A percentile compares a stretch with the other conserved stretches of the same genome.
phyloP scores from a whole-genome alignment of 2,888 invertebrate genomes.

The Trachelus iudaicus region DNA sequence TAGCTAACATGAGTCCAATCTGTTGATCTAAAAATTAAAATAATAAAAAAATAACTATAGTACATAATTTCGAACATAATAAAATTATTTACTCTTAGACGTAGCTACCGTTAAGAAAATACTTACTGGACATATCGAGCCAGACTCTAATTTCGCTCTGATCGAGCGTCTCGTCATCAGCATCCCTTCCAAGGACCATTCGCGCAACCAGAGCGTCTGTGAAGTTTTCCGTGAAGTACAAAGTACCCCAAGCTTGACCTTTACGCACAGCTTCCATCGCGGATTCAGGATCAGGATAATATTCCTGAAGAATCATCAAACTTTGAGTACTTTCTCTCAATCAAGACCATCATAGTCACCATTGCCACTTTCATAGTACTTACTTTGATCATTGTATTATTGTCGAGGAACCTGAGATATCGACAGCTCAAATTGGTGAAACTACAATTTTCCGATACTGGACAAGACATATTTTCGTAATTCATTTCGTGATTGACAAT shows the following conservation, averaged over 20 bases:
- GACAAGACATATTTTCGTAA: slow-evolving; percentile 67
- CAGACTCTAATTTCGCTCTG: slow-evolving; percentile 89
- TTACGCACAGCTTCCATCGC: slow-evolving; percentile 79
- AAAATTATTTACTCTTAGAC: too few species aligned
- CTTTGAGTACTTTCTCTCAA: background rate
- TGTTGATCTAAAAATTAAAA: slow-evolving; percentile 78
- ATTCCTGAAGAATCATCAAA: slow-evolving; percentile 58
- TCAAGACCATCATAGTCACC: too few species aligned
- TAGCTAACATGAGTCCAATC: slow-evolving; percentile 88
- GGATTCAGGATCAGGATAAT: slow-evolving; percentile 74
- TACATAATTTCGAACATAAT: too few species aligned
- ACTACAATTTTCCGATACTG: slow-evolving; percentile 72
- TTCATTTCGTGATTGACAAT: slow-evolving; percentile 79
- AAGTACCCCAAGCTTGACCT: slow-evolving; percentile 89
- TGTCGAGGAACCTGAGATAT: slow-evolving; percentile 80
- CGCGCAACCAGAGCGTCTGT: slow-evolving; percentile 87
- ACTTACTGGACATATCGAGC: slow-evolving; percentile 90
- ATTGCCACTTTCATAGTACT: slow-evolving; percentile 23
- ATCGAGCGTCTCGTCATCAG: slow-evolving; percentile 87
- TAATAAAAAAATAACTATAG: too few species aligned
- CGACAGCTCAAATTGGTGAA: slow-evolving; percentile 82
- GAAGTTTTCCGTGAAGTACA: slow-evolving; percentile 91
- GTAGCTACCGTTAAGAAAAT: background rate
- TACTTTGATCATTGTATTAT: slow-evolving; percentile 77
- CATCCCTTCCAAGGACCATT: slow-evolving; percentile 81